phyloP scores from a whole-genome alignment of 2,113 vertebrate species.

The Symphodus melops region DNA sequence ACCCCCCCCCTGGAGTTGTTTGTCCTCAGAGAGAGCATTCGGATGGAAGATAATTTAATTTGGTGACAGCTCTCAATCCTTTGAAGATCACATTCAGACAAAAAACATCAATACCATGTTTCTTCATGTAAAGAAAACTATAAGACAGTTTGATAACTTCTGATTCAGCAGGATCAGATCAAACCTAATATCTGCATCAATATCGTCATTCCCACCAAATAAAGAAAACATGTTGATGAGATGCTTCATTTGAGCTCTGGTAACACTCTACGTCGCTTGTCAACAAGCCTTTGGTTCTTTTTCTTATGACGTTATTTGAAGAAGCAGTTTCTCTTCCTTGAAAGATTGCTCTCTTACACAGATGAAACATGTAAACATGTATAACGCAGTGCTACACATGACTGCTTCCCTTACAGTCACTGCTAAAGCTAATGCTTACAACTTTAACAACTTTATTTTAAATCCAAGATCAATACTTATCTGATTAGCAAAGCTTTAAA shows the following conservation, averaged over 20 bases:
- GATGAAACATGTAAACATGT: too few relatives aligned
- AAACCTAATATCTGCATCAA: background rate
- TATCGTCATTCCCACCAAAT: background rate
- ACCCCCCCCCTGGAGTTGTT: slow-evolving; percentile 45
- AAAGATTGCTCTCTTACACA: too few relatives aligned
- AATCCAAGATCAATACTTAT: too few relatives aligned
- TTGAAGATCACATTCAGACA: slow-evolving; percentile 24
- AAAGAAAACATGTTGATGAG: background rate
- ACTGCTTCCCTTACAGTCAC: too few relatives aligned
- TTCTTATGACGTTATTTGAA: background rate
- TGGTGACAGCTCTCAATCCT: slow-evolving; percentile 41
- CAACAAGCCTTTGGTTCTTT: slow-evolving; percentile 19
- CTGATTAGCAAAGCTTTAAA: too few relatives aligned
- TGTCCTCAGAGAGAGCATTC: slow-evolving; percentile 41
- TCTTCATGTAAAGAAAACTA: background rate
- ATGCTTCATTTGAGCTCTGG: background rate
- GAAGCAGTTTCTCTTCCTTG: too few relatives aligned
- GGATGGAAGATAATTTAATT: slow-evolving; percentile 40
- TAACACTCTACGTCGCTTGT: background rate
- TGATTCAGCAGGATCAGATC: slow-evolving; percentile 5
- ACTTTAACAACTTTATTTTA: too few relatives aligned
- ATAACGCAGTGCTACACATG: too few relatives aligned
- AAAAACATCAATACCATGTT: slow-evolving; percentile 9
- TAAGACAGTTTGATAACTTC: slow-evolving; percentile 1
- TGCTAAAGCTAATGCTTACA: too few relatives aligned